Base-by-base conservation (phyloP, 2,113 vertebrate species). In the Pterocles orientalis region DNA sequence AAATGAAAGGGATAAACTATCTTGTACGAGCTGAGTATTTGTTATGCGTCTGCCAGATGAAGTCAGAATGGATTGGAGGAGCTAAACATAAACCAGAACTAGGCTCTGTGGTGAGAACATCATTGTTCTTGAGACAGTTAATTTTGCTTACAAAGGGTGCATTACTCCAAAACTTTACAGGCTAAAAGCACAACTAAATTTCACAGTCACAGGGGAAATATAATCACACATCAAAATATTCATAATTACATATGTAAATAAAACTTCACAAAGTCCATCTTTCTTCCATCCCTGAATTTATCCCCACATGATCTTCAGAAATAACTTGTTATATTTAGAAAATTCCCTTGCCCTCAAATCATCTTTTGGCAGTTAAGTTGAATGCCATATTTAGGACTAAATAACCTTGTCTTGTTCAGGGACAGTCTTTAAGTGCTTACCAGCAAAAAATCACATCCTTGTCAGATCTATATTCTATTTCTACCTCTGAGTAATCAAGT, bases 321-420 rank as follows among this genome's bases (percentile, higher is more conserved):
- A 88, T 92, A 39, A 56, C 76, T 73, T 61, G 45, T 84, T 88
- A 39, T 29, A n/a, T 56, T 75, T 76, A 50, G 45, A 80, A 33
- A 83, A 93, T 70, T 66, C 34, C 29, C 69, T 95, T 86, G 71
- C 28, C 23, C 25, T 78, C 50, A 95, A 96, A 84, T 90, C 1
- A 84, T 51, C 17, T 76, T 94, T 86, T 88, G 33, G 31, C 83
- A 61, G 62, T 39, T 87, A 90, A 69, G 4, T 39, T 76, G 87
- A 94, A 97, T 82, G 41, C 18, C 93, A 29, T 61, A 53, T 51
- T 92, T 91, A 91, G 23, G 33, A 92, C 36, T 68, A 57, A 73
- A 91, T 80, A 92, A 90, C 34, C 33, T 79, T 91, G 10, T 90
- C 96, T 95, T 43, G 65, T 86, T 65, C 29, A 88, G 24, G 56